Evolutionary conservation across 2,113 vertebrate genomes (phyloP), one percentile per base, ranked within the genome.

Genomic region (Saguinus midas): DNA sequence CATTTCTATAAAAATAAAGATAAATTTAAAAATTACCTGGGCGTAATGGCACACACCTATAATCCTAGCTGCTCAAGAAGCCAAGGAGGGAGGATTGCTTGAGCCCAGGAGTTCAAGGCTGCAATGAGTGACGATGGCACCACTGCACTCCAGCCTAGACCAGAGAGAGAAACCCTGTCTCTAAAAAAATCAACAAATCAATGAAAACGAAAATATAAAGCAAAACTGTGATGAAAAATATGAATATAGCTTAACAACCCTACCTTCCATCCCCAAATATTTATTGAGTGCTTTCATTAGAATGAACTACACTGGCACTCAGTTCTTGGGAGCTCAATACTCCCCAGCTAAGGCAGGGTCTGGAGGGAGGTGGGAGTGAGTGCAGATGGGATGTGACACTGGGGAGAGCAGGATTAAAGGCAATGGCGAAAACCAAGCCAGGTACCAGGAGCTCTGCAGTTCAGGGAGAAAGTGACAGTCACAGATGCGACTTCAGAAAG

Each of bases 141-240:
- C 61, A 29, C 27, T 64, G 61, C 61, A 64, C 25, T 64, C 12
- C 61, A 64, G 61, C 27, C 27, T 64, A 64, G 61, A 64, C 61
- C 27, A 64, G 12, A 64, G 12, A 64, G 61, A 32, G 27, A 64
- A 32, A 64, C 12, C 2, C 61, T 32, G 5, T 29, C 61, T 32
- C 12, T 64, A 32, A 64, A 64, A 64, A 64, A 64, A 32, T 32
- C 27, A 32, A 14, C 29, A 64, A 64, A 64, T 64, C 27, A 64
- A 64, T 64, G 29, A 32, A 64, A 64, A 64, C 14, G 27, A 64
- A 32, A 64, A 64, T 97, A 79, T 91, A 81, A 95, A 91, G 91
- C 86, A 91, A 95, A 97, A 91, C 20, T 1, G 37, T 2, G 4
- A 92, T 92, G 85, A 68, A 75, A 72, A 70, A 81, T 48, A 72